Percentiles rank a stretch among this genome's conserved stretches.
These are phyloP conservation scores for Drosophila nigricruria DNA, from an alignment of 2,888 invertebrate species.

Conservation along the genomic window DNA sequence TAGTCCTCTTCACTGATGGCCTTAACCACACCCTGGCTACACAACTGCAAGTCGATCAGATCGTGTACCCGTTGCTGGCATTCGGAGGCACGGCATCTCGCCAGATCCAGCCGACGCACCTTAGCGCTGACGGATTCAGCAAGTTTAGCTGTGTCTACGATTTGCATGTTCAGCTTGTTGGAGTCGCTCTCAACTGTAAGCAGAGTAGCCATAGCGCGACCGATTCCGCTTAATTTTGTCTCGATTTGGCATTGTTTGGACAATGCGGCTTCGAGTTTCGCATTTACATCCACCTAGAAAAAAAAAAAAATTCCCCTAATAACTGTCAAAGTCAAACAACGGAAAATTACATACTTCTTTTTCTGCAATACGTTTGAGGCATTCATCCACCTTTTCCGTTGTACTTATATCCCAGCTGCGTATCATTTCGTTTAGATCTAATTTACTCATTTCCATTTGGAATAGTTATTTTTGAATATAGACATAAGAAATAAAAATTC, in stretches of 20 bases:
- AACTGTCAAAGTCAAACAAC: neutral
- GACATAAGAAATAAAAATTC: slow-evolving; percentile 9
- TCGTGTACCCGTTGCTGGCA: slow-evolving; percentile 98
- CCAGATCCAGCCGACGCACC: slow-evolving; percentile 96
- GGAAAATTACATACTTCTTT: slow-evolving; percentile 67
- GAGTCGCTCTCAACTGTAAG: slow-evolving; percentile 92
- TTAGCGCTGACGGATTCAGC: slow-evolving; percentile 98
- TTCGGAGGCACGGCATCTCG: slow-evolving; percentile 94
- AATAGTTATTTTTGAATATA: slow-evolving; percentile 3
- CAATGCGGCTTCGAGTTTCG: slow-evolving; percentile 90
- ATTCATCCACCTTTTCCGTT: slow-evolving; percentile 86
- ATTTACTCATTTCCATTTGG: slow-evolving; percentile 31
- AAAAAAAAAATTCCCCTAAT: slow-evolving; percentile 1
- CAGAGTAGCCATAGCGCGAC: slow-evolving; percentile 92
- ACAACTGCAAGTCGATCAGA: slow-evolving; percentile 96
- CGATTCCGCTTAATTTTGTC: slow-evolving; percentile 92
- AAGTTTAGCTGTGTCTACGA: slow-evolving; percentile 93
- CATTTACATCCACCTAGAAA: slow-evolving; percentile 89
- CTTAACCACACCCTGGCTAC: slow-evolving; percentile 98
- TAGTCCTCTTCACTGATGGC: slow-evolving; percentile 98
- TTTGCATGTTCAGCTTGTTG: slow-evolving; percentile 92
- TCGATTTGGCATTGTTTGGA: slow-evolving; percentile 91
- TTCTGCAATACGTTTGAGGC: slow-evolving; percentile 65
- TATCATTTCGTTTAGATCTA: slow-evolving; percentile 41
- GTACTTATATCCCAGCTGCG: slow-evolving; percentile 83